These are phyloP conservation scores for Eumerus sabulonum DNA, from an alignment of 2,888 invertebrate genomes.

Conservation along the genomic window DNA sequence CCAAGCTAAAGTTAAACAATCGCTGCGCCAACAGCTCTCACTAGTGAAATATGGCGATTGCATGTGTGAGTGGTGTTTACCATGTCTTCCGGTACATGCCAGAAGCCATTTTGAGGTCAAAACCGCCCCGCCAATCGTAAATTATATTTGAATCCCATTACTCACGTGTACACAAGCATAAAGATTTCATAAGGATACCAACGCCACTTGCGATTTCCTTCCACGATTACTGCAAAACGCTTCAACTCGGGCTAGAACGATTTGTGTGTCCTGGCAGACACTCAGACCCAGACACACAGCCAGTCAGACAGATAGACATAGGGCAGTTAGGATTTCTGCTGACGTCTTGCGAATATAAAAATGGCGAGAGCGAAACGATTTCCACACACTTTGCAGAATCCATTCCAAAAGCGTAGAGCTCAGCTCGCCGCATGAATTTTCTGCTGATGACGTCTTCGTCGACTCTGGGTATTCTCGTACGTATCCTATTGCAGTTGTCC, in stretches of 20 bases:
- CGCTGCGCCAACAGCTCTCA: conserved; percentile 58
- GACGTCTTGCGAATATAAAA: conserved; percentile 41
- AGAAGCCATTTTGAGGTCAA: conserved; percentile 58
- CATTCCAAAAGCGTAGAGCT: conserved; percentile 4
- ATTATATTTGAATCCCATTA: conserved; percentile 67
- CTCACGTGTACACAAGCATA: conserved; percentile 62
- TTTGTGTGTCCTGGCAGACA: conserved; percentile 22
- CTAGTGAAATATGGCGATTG: conserved; percentile 63
- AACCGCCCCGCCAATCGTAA: conserved; percentile 53
- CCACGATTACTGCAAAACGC: too few relatives aligned
- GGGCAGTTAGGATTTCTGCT: conserved; percentile 35
- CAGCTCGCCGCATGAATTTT: conserved; percentile 45
- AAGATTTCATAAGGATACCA: conserved; percentile 62
- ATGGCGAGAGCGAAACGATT: conserved; percentile 1
- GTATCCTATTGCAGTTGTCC: conserved; percentile 26
- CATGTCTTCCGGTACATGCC: conserved; percentile 61
- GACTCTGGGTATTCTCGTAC: too few relatives aligned
- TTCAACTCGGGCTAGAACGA: conserved; percentile 12
- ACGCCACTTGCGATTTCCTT: not conserved
- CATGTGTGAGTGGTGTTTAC: conserved; percentile 65
- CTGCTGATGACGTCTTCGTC: conserved; percentile 47
- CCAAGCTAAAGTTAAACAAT: conserved; percentile 49
- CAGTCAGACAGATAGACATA: conserved; percentile 31
- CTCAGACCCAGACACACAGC: too few relatives aligned
- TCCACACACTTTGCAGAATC: conserved; percentile 51